Conservation (phyloP, 2,113 vertebrate genomes). For the Tragelaphus strepsiceros region DNA sequence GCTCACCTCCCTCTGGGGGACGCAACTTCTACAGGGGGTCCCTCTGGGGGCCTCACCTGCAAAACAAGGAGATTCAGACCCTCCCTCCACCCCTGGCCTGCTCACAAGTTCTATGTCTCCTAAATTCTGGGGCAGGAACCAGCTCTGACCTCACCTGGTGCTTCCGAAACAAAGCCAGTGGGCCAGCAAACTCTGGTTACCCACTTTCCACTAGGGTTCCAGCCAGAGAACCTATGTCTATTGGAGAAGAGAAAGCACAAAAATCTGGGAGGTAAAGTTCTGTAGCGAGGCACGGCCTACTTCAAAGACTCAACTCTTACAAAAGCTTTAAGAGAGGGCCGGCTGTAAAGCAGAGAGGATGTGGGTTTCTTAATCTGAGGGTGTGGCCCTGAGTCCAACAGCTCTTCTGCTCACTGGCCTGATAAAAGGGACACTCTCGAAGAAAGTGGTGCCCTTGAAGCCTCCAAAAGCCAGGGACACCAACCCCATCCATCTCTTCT, state of each 20-base stretch:
- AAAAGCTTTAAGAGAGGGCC: not conserved
- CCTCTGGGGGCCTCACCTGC: not conserved
- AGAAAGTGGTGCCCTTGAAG: not conserved
- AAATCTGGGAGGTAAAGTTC: not conserved
- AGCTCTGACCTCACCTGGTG: not conserved
- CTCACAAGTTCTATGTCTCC: not conserved
- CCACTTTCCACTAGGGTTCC: not conserved
- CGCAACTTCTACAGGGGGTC: not conserved
- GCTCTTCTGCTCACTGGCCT: not conserved
- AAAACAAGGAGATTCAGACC: not conserved
- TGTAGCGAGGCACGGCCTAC: not conserved
- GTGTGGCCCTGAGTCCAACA: not conserved
- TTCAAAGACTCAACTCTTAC: not conserved
- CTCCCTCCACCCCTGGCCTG: not conserved
- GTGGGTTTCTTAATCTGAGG: slow-evolving; percentile 13
- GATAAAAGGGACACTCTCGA: not conserved
- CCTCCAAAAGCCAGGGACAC: not conserved
- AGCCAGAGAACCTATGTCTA: not conserved
- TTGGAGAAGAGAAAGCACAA: not conserved
- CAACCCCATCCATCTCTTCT: not conserved
- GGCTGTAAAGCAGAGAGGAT: not conserved
- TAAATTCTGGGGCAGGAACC: not conserved
- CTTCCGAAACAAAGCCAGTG: not conserved
- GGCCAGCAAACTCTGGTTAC: not conserved
- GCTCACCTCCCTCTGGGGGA: not conserved